These are phyloP conservation scores for Hippocampus zosterae DNA, from an alignment of 2,113 vertebrate genomes.

Conservation along the genomic window DNA sequence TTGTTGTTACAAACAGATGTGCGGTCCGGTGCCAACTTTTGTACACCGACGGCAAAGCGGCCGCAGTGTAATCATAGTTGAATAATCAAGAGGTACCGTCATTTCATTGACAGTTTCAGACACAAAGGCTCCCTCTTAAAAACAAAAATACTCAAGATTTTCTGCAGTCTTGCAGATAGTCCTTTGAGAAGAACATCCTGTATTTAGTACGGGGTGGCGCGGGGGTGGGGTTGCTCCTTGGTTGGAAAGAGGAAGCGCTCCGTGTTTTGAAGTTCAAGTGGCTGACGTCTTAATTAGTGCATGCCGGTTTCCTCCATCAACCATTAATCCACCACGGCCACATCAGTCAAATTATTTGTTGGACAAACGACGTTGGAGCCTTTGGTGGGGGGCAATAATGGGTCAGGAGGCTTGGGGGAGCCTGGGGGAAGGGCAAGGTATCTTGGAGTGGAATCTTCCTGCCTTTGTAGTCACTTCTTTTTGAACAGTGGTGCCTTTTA, in stretches of 20 bases:
- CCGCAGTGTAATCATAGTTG: constrained; percentile 28
- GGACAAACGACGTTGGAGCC: constrained; percentile 41
- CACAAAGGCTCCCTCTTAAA: not conserved
- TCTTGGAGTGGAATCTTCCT: constrained; percentile 57
- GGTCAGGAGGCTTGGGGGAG: constrained; percentile 34
- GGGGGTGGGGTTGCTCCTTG: constrained; percentile 15
- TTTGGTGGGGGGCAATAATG: constrained; percentile 50
- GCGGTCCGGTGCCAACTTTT: constrained; percentile 28
- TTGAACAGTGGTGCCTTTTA: constrained; percentile 34
- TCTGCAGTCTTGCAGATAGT: constrained; percentile 16
- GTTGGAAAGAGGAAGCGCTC: constrained; percentile 35
- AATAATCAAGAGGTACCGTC: constrained; percentile 46
- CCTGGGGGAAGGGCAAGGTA: constrained; percentile 26
- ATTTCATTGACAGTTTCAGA: not conserved
- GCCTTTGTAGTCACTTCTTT: constrained; percentile 44
- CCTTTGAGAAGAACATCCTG: constrained; percentile 50
- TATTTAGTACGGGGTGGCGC: constrained; percentile 33
- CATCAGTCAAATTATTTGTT: constrained; percentile 43
- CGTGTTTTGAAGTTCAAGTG: constrained; percentile 64
- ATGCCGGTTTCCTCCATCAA: constrained; percentile 43
- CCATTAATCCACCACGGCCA: constrained; percentile 38
- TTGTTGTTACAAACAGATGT: constrained; percentile 51
- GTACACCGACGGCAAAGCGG: constrained; percentile 25
- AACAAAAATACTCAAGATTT: not conserved
- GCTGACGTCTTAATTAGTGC: constrained; percentile 53